phyloP scores from a whole-genome alignment of 2,888 invertebrate species.

The Invenusta paracnida region DNA sequence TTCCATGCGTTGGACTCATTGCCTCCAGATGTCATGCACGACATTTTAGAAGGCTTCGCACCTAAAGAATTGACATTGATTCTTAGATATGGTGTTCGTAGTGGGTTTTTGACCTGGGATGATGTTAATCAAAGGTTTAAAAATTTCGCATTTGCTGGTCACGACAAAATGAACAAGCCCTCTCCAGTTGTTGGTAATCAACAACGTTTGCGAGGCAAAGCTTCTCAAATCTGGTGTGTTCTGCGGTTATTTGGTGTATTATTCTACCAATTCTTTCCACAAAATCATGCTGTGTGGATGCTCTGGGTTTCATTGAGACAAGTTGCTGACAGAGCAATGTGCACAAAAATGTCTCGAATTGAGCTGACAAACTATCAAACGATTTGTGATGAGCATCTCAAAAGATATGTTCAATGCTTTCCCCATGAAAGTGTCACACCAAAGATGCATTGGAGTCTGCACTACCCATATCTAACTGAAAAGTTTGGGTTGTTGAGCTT shows the following conservation, averaged over 20 bases:
- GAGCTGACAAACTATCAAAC: not conserved
- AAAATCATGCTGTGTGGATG: not conserved
- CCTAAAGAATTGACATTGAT: not conserved
- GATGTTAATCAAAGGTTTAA: not conserved
- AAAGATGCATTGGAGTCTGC: not conserved
- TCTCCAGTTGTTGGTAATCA: not conserved
- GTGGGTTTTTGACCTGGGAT: not conserved
- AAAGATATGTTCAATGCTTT: not conserved
- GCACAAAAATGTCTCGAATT: not conserved
- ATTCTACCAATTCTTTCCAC: not conserved
- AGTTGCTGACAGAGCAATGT: not conserved
- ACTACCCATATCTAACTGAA: not conserved
- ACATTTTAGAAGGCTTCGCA: not conserved
- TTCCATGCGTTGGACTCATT: not conserved
- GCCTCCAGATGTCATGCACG: not conserved
- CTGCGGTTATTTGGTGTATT: not conserved
- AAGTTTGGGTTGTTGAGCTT: not conserved
- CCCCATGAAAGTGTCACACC: not conserved
- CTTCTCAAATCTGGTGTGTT: not conserved
- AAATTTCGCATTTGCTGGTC: not conserved
- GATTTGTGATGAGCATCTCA: not conserved
- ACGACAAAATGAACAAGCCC: not conserved
- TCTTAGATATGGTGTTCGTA: not conserved
- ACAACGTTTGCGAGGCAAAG: not conserved
- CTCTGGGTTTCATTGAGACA: not conserved